A percentile compares a stretch with the other conserved stretches of the same genome.
Conservation (phyloP, 1,140 invertebrate species). For the Ptiloglossa arizonensis region DNA sequence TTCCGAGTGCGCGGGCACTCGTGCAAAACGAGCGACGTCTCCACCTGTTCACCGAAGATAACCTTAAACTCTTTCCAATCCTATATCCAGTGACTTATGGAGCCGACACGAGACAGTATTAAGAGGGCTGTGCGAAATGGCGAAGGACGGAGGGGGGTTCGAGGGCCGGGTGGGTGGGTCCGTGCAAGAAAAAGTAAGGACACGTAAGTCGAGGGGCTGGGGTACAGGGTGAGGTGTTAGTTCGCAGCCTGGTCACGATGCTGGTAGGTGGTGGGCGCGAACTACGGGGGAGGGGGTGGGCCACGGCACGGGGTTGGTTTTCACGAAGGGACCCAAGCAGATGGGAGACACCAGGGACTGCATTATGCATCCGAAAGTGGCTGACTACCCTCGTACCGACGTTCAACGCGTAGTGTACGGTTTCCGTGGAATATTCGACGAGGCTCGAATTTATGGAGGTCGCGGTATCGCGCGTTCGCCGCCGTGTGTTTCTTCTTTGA, state of each 20-base stretch:
- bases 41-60: slow-evolving; percentile 41
- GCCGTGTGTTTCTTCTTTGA: slow-evolving; percentile 31
- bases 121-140: slow-evolving; percentile 21
- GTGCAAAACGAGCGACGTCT: slow-evolving; percentile 31
- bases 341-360: slow-evolving; percentile 64
- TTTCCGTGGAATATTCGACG: slow-evolving; percentile 59
- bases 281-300: not conserved
- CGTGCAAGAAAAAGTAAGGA: slow-evolving; percentile 44
- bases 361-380: slow-evolving; percentile 74
- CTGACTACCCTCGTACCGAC: slow-evolving; percentile 51
- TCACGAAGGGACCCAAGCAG: slow-evolving; percentile 12
- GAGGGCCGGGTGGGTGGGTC: too few species aligned
- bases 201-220: slow-evolving; percentile 52
- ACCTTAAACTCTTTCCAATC: slow-evolving; percentile 60
- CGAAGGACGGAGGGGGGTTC: not conserved
- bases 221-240: too few species aligned
- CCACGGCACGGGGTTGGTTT: slow-evolving; percentile 26
- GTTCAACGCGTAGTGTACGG: slow-evolving; percentile 44
- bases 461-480: not conserved
- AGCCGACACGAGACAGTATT: slow-evolving; percentile 48
- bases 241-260: slow-evolving; percentile 71
- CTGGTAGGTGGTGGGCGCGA: slow-evolving; percentile 24
- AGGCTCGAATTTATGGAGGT: slow-evolving; percentile 31
- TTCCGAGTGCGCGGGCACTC: not conserved
- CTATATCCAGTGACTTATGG: slow-evolving; percentile 66